phyloP scores from a whole-genome alignment of 2,113 vertebrate genomes.

The Pelvicachromis taeniatus region DNA sequence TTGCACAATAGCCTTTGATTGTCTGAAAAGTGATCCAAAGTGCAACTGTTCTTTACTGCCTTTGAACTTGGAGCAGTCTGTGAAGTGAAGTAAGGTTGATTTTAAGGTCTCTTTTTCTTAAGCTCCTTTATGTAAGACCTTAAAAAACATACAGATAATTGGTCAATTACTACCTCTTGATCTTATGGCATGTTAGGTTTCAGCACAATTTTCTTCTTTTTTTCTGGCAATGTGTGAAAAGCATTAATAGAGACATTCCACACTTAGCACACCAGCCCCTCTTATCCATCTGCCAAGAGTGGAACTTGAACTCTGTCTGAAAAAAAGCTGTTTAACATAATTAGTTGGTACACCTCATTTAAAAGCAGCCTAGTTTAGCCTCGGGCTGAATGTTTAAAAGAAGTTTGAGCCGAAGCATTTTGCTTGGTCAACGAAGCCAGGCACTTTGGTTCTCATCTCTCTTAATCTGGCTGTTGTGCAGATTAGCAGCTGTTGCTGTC shows the following conservation, averaged over 20 bases:
- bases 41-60: neutral
- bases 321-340: slow-evolving; percentile 21
- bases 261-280: neutral
- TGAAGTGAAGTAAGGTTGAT: neutral
- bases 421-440: slow-evolving; percentile 1
- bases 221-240: neutral
- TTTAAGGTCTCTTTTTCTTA: neutral
- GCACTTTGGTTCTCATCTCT: neutral
- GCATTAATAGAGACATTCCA: neutral
- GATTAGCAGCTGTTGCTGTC: slow-evolving; percentile 29
- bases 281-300: slow-evolving; percentile 5
- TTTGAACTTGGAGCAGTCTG: neutral
- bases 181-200: neutral
- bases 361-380: slow-evolving; percentile 16
- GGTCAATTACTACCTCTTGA: neutral
- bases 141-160: neutral
- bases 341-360: slow-evolving; percentile 33
- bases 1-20: neutral
- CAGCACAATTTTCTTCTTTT: neutral
- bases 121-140: neutral
- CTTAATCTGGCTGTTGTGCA: slow-evolving; percentile 8
- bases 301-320: slow-evolving; percentile 9
- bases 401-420: slow-evolving; percentile 5
- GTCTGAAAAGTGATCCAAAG: neutral
- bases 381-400: slow-evolving; percentile 4